Evolutionary conservation across 2,113 vertebrate species (phyloP).

Genomic region (Pomatorhinus ruficollis): DNA sequence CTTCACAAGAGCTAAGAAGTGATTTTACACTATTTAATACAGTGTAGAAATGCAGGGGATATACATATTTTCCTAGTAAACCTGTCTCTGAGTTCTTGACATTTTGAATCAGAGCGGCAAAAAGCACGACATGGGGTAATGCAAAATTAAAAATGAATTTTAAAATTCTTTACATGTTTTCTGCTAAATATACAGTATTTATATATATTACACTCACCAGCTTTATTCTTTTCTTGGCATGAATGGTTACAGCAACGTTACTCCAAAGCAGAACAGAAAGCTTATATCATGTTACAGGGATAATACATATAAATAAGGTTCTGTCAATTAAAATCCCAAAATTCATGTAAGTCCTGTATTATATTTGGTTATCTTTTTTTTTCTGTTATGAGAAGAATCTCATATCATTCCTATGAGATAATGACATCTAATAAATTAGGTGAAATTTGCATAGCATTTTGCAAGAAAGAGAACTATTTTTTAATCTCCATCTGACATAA

Average conservation of each 20-base stretch:
- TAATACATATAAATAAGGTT: neutral
- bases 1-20: neutral
- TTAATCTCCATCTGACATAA: slow-evolving; percentile 3
- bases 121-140: neutral
- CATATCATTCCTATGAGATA: neutral
- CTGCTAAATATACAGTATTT: neutral
- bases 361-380: neutral
- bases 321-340: neutral
- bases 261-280: neutral
- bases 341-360: neutral
- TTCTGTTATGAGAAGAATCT: neutral
- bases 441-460: slow-evolving; percentile 3
- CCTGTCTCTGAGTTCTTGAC: neutral
- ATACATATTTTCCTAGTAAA: neutral
- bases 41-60: neutral
- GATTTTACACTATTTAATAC: neutral
- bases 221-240: neutral
- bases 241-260: neutral
- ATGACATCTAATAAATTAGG: neutral
- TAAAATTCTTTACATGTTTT: neutral
- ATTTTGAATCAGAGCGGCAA: neutral
- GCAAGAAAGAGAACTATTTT: neutral
- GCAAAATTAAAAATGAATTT: neutral
- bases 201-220: neutral
- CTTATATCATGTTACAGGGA: neutral